Evolutionary conservation across 2,888 invertebrate genomes (phyloP), one percentile per base, ranked within the genome.

Genomic region (Caenorhabditis uteleia): DNA sequence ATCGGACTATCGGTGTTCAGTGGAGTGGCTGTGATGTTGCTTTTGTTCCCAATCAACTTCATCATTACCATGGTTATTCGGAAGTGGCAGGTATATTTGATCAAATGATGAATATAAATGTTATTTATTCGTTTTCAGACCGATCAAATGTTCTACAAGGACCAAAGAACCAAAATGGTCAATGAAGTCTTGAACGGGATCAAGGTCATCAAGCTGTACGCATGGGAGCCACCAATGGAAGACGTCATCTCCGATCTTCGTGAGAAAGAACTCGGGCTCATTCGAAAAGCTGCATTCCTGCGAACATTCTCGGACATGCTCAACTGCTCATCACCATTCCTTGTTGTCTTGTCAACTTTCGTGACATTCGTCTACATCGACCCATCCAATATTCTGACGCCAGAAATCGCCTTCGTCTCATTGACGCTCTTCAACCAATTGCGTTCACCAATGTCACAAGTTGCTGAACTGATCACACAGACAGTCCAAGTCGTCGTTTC

Each of bases 371-470:
- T 79, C 31, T 67, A 65, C 47, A 58, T 75, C 26, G 82, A 82
- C 44, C 58, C 75, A 14, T 49, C 43, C 18, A 82, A 82, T 46
- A 71, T 82, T 18, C 60, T 82, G 6, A 82, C 82, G 6, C 82
- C 82, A 3, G 71, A 89, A 85, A 93, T 89, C 85, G 95, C 95
- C 84, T 97, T 97, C 87, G 95, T 95, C 82, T 92, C 95, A 82
- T 88, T 97, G 83, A 92, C 95, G 84, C 89, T 95, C 85, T 94
- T 97, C 89, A 95, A 97, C 88, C 93, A 95, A 82, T 89, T 97
- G 82, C 89, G 95, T 85, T 92, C 94, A 85, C 95, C 95, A 82
- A 88, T 97, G 86, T 91, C 92, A 85, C 91, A 95, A 90, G 90
- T 94, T 45, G 91, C 82, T 4, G 82, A 82, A 49, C 60, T 82